These are phyloP conservation scores for Acrocephalus arundinaceus DNA, from an alignment of 2,113 vertebrate genomes.

Conservation along the genomic window DNA sequence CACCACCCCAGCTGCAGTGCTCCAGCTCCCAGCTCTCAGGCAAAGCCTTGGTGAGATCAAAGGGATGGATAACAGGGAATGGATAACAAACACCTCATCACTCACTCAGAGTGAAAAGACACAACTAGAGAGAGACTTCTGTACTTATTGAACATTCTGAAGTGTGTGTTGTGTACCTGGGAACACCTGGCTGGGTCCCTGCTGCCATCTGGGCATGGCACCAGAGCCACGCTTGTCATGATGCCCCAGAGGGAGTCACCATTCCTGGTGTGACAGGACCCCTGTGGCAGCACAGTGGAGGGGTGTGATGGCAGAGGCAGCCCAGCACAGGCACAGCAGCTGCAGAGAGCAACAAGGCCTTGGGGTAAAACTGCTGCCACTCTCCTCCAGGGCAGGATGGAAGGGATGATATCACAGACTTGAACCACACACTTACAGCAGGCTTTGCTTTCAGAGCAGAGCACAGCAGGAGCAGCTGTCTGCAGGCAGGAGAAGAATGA, in stretches of 20 bases:
- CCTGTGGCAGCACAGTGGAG: accelerated
- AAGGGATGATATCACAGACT: neutral
- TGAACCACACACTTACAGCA: neutral
- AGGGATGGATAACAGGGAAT: neutral
- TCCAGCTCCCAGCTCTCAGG: neutral
- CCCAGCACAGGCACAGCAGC: no score
- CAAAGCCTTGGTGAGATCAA: neutral
- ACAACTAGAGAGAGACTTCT: neutral
- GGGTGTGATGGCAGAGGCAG: neutral
- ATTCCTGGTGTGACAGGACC: neutral
- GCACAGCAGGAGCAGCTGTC: neutral
- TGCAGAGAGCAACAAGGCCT: neutral
- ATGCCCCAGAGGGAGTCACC: accelerated
- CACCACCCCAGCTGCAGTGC: neutral
- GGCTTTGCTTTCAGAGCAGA: neutral
- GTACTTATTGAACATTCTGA: neutral
- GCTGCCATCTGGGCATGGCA: neutral
- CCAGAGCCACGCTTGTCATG: neutral
- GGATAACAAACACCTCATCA: neutral
- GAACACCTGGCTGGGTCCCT: neutral
- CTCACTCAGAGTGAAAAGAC: neutral
- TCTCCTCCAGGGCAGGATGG: neutral
- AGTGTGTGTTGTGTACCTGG: no score
- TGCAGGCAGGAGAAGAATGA: neutral
- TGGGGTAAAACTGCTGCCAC: neutral